These are phyloP conservation scores for Euclidia mi DNA, from an alignment of 2,888 invertebrate species.

Conservation along the genomic window DNA sequence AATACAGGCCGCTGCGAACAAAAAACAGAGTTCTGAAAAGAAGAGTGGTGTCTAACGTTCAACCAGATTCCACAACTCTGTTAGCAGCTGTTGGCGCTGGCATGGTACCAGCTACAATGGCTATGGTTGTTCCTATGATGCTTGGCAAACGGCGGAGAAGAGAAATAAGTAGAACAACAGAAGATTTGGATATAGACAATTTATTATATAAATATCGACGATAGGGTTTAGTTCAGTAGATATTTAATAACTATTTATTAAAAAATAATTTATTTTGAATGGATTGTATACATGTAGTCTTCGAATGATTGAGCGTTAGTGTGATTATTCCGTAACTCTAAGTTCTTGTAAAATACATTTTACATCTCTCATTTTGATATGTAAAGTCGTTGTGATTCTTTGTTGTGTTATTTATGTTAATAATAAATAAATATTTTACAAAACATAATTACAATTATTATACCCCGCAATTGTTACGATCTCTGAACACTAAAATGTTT, in stretches of 20 bases:
- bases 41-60: slow-evolving; percentile 73
- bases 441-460: neutral
- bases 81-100: slow-evolving; percentile 94
- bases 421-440: slow-evolving; percentile 10
- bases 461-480: neutral
- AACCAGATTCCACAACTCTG: slow-evolving; percentile 91
- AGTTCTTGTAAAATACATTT: slow-evolving; percentile 22
- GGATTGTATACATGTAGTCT: slow-evolving; percentile 9
- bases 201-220: slow-evolving; percentile 61
- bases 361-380: slow-evolving; percentile 23
- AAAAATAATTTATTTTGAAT: slow-evolving; percentile 34
- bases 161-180: slow-evolving; percentile 56
- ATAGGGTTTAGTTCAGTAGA: slow-evolving; percentile 36
- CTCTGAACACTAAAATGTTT: no score
- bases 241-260: slow-evolving; percentile 51
- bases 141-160: slow-evolving; percentile 88
- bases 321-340: slow-evolving; percentile 9
- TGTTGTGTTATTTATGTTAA: slow-evolving; percentile 29
- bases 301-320: slow-evolving; percentile 34
- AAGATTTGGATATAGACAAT: slow-evolving; percentile 62
- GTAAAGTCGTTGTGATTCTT: slow-evolving; percentile 43
- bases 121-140: slow-evolving; percentile 94
- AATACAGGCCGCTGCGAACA: slow-evolving; percentile 69
- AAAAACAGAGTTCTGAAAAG: slow-evolving; percentile 73
- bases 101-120: slow-evolving; percentile 95